A percentile compares a stretch with the other conserved stretches of the same genome.
phyloP scores from a whole-genome alignment of 2,113 vertebrate species.

The Corythoichthys intestinalis region DNA sequence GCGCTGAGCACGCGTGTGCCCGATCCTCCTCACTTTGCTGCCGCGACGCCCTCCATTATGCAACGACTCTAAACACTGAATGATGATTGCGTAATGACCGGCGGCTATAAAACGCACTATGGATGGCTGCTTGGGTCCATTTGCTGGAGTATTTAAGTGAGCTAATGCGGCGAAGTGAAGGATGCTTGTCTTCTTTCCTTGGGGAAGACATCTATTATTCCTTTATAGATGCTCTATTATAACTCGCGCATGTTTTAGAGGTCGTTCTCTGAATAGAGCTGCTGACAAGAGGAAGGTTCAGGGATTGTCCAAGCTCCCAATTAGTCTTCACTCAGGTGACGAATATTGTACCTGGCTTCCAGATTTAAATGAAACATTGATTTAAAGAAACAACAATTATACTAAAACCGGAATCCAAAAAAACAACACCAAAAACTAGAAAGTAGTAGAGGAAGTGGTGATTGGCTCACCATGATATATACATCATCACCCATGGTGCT shows the following conservation, averaged over 20 bases:
- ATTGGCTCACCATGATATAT: too few species aligned
- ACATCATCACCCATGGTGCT: too few species aligned
- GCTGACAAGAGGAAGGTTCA: background rate
- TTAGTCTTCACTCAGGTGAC: background rate
- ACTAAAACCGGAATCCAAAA: too few species aligned
- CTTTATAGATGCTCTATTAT: background rate
- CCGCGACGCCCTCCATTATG: constrained; percentile 45
- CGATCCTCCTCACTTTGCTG: constrained; percentile 14
- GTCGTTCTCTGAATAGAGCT: background rate
- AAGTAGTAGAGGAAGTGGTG: too few species aligned
- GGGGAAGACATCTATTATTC: background rate
- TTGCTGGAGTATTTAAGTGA: constrained; percentile 20
- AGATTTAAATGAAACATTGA: too few species aligned
- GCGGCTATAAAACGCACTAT: constrained; percentile 27
- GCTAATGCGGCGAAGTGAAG: constrained; percentile 2
- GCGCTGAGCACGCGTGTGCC: constrained; percentile 15
- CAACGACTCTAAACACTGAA: constrained; percentile 26
- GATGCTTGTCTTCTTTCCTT: background rate
- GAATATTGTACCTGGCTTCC: too few species aligned
- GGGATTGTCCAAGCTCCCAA: background rate
- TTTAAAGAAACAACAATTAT: too few species aligned
- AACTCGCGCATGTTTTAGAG: background rate
- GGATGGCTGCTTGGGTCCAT: constrained; percentile 26
- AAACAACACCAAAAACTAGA: too few species aligned
- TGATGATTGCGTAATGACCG: constrained; percentile 42